Percentiles rank a stretch among this genome's conserved stretches.
Evolutionary conservation across 2,797 vertebrate genomes (phyloP).

Genomic region (Clarias laeviceps): DNA sequence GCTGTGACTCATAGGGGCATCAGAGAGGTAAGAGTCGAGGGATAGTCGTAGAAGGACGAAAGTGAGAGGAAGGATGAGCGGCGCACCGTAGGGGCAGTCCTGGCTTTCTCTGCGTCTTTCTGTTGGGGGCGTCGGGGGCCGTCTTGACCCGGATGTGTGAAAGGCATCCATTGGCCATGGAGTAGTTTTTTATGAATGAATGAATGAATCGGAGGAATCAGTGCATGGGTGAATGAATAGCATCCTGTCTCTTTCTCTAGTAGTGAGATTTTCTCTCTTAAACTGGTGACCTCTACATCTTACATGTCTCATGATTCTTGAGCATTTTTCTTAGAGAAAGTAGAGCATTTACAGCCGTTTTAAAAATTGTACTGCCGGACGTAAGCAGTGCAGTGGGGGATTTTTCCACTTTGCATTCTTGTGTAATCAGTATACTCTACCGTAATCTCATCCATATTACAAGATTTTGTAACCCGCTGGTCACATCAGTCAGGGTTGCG

Average conservation of each 20-base stretch:
- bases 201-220: slow-evolving; percentile 12
- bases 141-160: slow-evolving; percentile 25
- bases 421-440: neutral
- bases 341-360: neutral
- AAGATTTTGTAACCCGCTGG: slow-evolving; percentile 14
- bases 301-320: neutral
- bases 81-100: slow-evolving; percentile 48
- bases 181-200: slow-evolving; percentile 33
- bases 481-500: slow-evolving; percentile 29
- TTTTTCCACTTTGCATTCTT: neutral
- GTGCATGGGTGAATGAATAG: slow-evolving; percentile 22
- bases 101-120: slow-evolving; percentile 50
- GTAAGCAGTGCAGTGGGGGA: neutral
- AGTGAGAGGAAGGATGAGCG: slow-evolving; percentile 43
- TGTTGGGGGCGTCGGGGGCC: slow-evolving; percentile 14
- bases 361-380: neutral
- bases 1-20: slow-evolving; percentile 69
- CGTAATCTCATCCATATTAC: neutral
- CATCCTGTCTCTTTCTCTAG: neutral
- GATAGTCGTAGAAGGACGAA: slow-evolving; percentile 43
- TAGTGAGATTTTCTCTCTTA: neutral
- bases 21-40: slow-evolving; percentile 73
- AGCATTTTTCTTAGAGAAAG: neutral
- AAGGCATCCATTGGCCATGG: slow-evolving; percentile 10
- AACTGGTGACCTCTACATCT: slow-evolving; percentile 8